Conservation (phyloP, 1,140 invertebrate species). For the Drosophila asahinai region DNA sequence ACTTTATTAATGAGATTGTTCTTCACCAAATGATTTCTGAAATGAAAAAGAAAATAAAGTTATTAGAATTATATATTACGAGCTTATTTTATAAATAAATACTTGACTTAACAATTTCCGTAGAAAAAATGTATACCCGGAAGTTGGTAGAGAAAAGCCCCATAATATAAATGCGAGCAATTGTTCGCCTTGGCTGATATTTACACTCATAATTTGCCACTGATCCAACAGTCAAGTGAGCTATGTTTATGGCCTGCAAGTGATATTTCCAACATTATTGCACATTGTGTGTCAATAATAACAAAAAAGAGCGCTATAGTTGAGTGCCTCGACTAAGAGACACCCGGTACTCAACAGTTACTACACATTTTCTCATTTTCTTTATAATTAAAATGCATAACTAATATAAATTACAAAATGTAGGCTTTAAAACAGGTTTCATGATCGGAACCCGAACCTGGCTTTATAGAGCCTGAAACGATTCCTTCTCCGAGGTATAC, state of each 20-base stretch:
- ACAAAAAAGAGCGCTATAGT: neutral
- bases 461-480: neutral
- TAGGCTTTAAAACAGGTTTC: too few relatives aligned
- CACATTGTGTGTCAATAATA: slow-evolving; percentile 12
- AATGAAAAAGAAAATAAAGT: neutral
- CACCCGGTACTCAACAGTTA: neutral
- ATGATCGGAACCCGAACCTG: too few relatives aligned
- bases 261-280: slow-evolving; percentile 21
- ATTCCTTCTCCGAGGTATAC: neutral
- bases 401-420: too few relatives aligned
- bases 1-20: neutral
- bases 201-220: slow-evolving; percentile 7
- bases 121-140: neutral
- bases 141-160: neutral
- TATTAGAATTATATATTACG: too few relatives aligned
- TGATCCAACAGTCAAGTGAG: slow-evolving; percentile 18
- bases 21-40: slow-evolving; percentile 2
- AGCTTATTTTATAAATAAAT: too few relatives aligned
- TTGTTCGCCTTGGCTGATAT: slow-evolving; percentile 11
- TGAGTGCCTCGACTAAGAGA: neutral
- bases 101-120: neutral
- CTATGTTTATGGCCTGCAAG: slow-evolving; percentile 8
- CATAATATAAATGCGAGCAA: neutral
- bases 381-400: too few relatives aligned
- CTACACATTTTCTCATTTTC: too few relatives aligned